Conservation (phyloP, 1,140 invertebrate species). For the Venustaconcha ellipsiformis region DNA sequence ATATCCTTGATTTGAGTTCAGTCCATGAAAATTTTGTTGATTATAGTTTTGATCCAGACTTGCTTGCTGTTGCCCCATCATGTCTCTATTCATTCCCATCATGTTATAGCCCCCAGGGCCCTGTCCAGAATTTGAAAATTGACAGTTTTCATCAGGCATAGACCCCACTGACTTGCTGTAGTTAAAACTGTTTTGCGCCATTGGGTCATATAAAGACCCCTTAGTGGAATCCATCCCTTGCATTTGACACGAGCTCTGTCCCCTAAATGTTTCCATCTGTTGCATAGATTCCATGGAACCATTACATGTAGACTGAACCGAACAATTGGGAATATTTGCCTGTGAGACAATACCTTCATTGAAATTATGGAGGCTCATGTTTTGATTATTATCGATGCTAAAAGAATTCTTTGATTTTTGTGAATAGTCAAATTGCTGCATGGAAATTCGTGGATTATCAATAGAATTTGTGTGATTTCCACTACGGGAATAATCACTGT, state of each 20-base stretch:
- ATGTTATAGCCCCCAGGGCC: conserved; percentile 38
- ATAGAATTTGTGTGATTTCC: background rate
- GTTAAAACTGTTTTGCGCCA: conserved; percentile 28
- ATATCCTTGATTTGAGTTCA: conserved; percentile 11
- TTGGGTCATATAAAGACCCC: conserved; percentile 38
- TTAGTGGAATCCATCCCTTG: conserved; percentile 33
- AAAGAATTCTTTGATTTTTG: conserved; percentile 41
- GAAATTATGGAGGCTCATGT: conserved; percentile 54
- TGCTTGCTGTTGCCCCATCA: conserved; percentile 21
- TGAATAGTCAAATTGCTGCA: conserved; percentile 48
- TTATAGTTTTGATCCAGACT: conserved; percentile 29
- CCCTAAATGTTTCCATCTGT: conserved; percentile 40
- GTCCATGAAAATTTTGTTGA: conserved; percentile 23
- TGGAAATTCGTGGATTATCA: conserved; percentile 23
- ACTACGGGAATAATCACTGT: conserved; percentile 37
- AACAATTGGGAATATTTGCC: conserved; percentile 20
- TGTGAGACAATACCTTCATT: conserved; percentile 34
- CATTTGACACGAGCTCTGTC: conserved; percentile 36
- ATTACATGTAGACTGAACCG: conserved; percentile 19
- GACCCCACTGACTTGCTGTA: background rate
- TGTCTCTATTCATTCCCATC: conserved; percentile 34
- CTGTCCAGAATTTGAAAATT: conserved; percentile 17
- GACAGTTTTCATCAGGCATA: conserved; percentile 18
- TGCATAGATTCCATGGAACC: conserved; percentile 38
- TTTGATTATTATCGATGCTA: conserved; percentile 59